Percentiles rank a stretch among this genome's conserved stretches.
Evolutionary conservation across 2,888 invertebrate genomes (phyloP).

Genomic region (Neoascia interrupta): DNA sequence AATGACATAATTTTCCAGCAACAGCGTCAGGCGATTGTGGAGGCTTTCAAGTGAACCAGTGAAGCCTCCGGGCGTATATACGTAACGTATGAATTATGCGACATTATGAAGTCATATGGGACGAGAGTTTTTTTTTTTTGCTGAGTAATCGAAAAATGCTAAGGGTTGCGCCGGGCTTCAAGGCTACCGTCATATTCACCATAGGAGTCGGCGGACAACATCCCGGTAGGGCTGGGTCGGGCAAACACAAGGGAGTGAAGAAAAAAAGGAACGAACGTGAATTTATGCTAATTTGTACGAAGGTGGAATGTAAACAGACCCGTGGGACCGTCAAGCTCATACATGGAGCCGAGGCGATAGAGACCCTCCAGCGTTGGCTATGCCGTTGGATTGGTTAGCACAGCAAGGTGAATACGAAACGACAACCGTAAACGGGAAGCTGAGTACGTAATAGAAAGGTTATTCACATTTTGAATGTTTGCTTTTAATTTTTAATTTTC

Average conservation of each 20-base stretch:
- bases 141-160: conserved; percentile 41
- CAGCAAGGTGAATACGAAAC: conserved; percentile 6
- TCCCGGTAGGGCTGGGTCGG: not conserved
- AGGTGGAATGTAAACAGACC: conserved; percentile 64
- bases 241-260: conserved; percentile 12
- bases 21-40: conserved; percentile 3
- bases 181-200: conserved; percentile 5
- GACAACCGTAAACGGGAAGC: conserved; percentile 10
- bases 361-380: conserved; percentile 5
- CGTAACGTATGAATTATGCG: conserved; percentile 57
- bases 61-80: conserved; percentile 41
- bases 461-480: conserved; percentile 65
- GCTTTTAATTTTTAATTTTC: conserved; percentile 65
- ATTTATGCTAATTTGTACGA: conserved; percentile 66
- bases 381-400: too few species aligned
- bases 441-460: conserved; percentile 52
- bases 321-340: conserved; percentile 20
- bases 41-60: conserved; percentile 15
- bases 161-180: conserved; percentile 17
- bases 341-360: not conserved
- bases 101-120: conserved; percentile 64
- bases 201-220: conserved; percentile 22
- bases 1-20: conserved; percentile 55
- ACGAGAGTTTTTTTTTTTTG: conserved; percentile 23
- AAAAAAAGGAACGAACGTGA: conserved; percentile 30